Conservation (phyloP, 2,113 vertebrate species). For the Nansenia antarctica region DNA sequence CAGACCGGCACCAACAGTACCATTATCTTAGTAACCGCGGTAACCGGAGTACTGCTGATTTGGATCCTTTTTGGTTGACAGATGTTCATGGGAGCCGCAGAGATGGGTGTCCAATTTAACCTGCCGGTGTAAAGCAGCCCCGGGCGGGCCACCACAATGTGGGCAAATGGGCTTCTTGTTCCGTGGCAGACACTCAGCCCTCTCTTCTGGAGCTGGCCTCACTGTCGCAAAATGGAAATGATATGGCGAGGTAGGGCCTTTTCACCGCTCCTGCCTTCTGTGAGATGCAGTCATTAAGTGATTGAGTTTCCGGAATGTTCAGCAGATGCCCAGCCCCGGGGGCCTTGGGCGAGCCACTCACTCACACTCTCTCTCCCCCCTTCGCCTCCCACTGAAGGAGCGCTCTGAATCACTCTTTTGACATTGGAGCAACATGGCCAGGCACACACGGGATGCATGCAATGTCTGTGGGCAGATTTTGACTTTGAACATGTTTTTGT, state of each 20-base stretch:
- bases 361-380: background rate
- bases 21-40: background rate
- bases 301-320: conserved; percentile 66
- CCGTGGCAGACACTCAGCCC: background rate
- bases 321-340: conserved; percentile 62
- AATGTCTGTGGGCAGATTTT: conserved; percentile 2
- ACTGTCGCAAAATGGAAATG: conserved; percentile 13
- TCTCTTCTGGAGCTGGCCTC: background rate
- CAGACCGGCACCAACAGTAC: background rate
- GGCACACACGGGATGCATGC: conserved; percentile 4
- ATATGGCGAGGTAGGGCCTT: conserved; percentile 5
- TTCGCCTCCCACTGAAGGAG: background rate
- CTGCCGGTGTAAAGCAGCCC: conserved; percentile 26
- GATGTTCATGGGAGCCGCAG: conserved; percentile 59
- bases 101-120: conserved; percentile 57
- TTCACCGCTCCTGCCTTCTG: conserved; percentile 5
- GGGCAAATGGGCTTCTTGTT: conserved; percentile 10
- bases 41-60: conserved; percentile 23
- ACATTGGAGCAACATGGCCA: background rate
- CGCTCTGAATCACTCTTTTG: conserved; percentile 13
- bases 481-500: background rate
- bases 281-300: conserved; percentile 54
- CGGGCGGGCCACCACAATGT: conserved; percentile 1
- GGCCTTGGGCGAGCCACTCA: conserved; percentile 7
- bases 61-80: conserved; percentile 65